A percentile compares a stretch with the other conserved stretches of the same genome.
These are phyloP conservation scores for Leptoteleia sp. DNA, from an alignment of 1,140 invertebrate genomes.

Conservation along the genomic window DNA sequence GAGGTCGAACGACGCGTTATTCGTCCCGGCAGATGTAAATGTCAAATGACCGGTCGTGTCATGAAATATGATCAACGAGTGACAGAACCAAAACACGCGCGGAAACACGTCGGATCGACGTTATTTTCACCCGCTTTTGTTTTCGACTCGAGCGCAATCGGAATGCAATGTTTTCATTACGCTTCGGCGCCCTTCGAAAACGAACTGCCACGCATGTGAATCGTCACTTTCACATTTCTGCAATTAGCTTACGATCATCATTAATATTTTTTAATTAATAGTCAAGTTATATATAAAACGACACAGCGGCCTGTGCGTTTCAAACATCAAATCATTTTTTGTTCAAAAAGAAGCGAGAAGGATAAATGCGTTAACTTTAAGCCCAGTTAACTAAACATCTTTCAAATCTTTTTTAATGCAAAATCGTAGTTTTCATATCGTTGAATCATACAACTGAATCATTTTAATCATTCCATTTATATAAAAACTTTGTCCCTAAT, in stretches of 20 bases:
- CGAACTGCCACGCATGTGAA: constrained; percentile 58
- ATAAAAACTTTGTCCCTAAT: too few species aligned
- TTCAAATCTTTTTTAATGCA: too few species aligned
- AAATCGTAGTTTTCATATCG: too few species aligned
- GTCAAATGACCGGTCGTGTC: constrained; percentile 54
- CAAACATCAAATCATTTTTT: too few species aligned
- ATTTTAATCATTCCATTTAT: too few species aligned
- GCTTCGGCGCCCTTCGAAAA: constrained; percentile 66
- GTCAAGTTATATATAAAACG: too few species aligned
- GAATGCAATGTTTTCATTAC: constrained; percentile 66
- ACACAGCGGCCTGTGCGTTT: too few species aligned
- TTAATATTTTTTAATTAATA: constrained; percentile 61
- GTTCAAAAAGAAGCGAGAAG: too few species aligned
- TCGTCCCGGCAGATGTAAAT: constrained; percentile 64
- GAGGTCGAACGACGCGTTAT: constrained; percentile 68
- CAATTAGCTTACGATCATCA: constrained; percentile 38
- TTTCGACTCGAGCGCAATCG: constrained; percentile 48
- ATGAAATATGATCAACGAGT: constrained; percentile 61
- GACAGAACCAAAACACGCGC: constrained; percentile 59
- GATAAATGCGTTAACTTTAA: too few species aligned
- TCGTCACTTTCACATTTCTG: constrained; percentile 70
- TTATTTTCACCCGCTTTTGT: constrained; percentile 64
- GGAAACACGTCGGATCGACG: constrained; percentile 50
- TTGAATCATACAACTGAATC: too few species aligned
- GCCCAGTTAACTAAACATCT: too few species aligned